A percentile compares a stretch with the other conserved stretches of the same genome.
Evolutionary conservation across 2,113 vertebrate genomes (phyloP).

Genomic region (Prietella phreatophila): DNA sequence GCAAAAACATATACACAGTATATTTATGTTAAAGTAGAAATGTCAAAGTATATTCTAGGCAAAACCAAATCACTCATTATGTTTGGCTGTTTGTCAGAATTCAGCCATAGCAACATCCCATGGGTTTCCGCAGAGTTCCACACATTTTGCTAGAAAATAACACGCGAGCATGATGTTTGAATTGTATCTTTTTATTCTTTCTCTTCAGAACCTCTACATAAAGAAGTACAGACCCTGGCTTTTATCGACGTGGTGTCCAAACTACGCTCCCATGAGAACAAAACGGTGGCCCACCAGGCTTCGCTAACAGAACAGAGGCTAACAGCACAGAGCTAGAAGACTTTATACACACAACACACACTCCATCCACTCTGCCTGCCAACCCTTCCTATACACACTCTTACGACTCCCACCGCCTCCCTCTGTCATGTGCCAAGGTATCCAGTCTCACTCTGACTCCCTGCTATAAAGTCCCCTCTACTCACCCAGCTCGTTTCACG

Average conservation of each 20-base stretch:
- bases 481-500: slow-evolving; percentile 23
- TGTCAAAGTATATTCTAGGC: not conserved
- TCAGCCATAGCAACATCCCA: not conserved
- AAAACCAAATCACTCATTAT: not conserved
- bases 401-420: slow-evolving; percentile 49
- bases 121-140: not conserved
- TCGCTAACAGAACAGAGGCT: slow-evolving; percentile 97
- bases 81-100: not conserved
- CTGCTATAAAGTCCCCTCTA: slow-evolving; percentile 52
- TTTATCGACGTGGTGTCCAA: slow-evolving; percentile 93
- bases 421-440: slow-evolving; percentile 75
- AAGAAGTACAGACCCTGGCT: slow-evolving; percentile 88
- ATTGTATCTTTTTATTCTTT: not conserved
- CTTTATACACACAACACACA: slow-evolving; percentile 55
- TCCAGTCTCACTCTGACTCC: slow-evolving; percentile 72
- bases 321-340: slow-evolving; percentile 91
- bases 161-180: not conserved
- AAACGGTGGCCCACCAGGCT: slow-evolving; percentile 96
- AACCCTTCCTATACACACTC: slow-evolving; percentile 35
- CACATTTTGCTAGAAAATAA: not conserved
- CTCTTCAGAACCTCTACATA: slow-evolving; percentile 76
- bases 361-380: slow-evolving; percentile 34
- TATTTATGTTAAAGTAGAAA: not conserved
- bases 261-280: slow-evolving; percentile 95
- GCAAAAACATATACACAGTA: not conserved